phyloP scores from a whole-genome alignment of 2,888 invertebrate species.

The Arctia plantaginis region DNA sequence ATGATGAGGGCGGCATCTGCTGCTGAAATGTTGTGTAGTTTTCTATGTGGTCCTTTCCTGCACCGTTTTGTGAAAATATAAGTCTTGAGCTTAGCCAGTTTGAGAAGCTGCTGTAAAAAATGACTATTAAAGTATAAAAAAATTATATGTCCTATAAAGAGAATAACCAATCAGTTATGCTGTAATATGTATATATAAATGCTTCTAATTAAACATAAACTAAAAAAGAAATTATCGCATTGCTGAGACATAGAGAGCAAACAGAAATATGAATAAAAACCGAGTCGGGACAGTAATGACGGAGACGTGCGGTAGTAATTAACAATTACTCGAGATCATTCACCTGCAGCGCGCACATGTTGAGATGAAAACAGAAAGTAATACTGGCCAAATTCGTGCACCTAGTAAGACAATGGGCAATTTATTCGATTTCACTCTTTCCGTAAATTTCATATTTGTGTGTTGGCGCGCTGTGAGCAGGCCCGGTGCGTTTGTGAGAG shows the following conservation, averaged over 20 bases:
- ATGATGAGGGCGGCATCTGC: no score
- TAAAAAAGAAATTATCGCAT: constrained; percentile 39
- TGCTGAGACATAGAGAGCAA: constrained; percentile 35
- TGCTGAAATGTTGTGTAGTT: no score
- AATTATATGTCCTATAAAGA: constrained; percentile 9
- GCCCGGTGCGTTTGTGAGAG: constrained; percentile 49
- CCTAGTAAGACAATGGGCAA: constrained; percentile 80
- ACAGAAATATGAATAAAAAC: constrained; percentile 46
- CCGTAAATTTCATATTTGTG: constrained; percentile 80
- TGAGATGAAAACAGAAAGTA: constrained; percentile 81
- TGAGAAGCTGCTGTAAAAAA: no score
- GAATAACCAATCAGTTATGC: constrained; percentile 45
- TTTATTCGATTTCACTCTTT: constrained; percentile 85
- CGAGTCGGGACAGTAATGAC: constrained; percentile 46
- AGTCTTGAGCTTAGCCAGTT: no score
- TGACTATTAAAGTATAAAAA: not conserved
- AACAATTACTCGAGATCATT: constrained; percentile 61
- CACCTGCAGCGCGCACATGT: constrained; percentile 67
- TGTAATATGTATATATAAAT: constrained; percentile 42
- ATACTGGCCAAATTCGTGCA: constrained; percentile 80
- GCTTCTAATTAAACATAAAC: constrained; percentile 38
- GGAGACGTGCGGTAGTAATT: constrained; percentile 51
- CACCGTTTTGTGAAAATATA: no score
- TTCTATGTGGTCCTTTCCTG: no score
- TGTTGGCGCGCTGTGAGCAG: constrained; percentile 47